These are phyloP conservation scores for Siphlonurus alternatus DNA, from an alignment of 2,888 invertebrate genomes.

Conservation along the genomic window DNA sequence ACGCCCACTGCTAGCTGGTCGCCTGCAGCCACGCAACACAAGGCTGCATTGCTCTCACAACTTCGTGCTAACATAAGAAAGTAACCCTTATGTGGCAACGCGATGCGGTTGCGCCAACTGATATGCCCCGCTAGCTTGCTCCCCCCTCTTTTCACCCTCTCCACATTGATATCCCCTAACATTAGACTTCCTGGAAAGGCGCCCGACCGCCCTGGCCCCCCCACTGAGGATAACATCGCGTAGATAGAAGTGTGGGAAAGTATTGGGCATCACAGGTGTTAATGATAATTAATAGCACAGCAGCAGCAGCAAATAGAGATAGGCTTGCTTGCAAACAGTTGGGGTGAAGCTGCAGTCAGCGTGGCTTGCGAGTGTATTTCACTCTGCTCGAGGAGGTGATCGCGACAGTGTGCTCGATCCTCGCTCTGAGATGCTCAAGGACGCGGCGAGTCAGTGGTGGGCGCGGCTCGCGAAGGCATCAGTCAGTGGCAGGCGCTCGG, in stretches of 20 bases:
- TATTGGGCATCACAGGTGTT: slow-evolving; percentile 9
- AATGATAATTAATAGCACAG: slow-evolving; percentile 11
- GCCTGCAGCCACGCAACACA: too few relatives aligned
- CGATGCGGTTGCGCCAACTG: background rate
- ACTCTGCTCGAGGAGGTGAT: too few relatives aligned
- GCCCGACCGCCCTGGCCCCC: background rate
- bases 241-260: slow-evolving; percentile 10
- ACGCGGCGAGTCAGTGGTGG: background rate
- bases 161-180: background rate
- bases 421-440: too few relatives aligned
- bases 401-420: too few relatives aligned
- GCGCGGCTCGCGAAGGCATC: background rate
- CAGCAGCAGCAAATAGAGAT: slow-evolving; percentile 7
- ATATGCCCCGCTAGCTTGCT: background rate
- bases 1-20: too few relatives aligned
- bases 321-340: background rate
- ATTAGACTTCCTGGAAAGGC: background rate
- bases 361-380: background rate
- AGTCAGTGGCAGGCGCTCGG: too few relatives aligned
- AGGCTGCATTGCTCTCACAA: too few relatives aligned
- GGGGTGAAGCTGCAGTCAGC: background rate
- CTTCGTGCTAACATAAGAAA: too few relatives aligned
- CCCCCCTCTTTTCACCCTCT: background rate
- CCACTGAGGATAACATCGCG: slow-evolving; percentile 6
- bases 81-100: too few relatives aligned